Percentiles rank a stretch among this genome's conserved stretches.
These are phyloP conservation scores for Panurus biarmicus DNA, from an alignment of 2,113 vertebrate species.

Conservation along the genomic window DNA sequence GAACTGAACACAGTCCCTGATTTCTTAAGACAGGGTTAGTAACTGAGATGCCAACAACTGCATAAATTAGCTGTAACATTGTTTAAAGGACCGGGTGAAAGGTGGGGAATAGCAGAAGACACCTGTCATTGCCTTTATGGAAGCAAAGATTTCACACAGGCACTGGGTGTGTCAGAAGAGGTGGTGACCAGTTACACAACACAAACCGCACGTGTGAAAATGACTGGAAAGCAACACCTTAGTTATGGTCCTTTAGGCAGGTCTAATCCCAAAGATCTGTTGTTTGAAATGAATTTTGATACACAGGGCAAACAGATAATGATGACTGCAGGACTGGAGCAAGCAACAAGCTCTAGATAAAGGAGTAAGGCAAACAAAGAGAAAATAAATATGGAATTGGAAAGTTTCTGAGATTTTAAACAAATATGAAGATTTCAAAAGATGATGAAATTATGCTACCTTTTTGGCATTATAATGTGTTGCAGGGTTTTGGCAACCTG, in stretches of 20 bases:
- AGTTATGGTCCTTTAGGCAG: neutral
- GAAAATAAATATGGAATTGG: neutral
- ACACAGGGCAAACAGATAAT: neutral
- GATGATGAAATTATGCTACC: neutral
- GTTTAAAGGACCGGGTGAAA: neutral
- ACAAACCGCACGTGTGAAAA: accelerated
- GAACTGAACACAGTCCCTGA: neutral
- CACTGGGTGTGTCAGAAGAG: neutral
- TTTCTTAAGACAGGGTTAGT: neutral
- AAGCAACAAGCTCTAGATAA: neutral
- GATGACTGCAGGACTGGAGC: neutral
- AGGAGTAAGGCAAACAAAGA: neutral
- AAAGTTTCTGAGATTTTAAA: neutral
- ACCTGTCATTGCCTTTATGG: neutral
- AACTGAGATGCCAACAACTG: neutral
- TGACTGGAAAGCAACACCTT: neutral
- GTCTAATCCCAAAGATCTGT: neutral
- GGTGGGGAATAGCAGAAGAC: neutral
- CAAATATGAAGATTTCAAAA: neutral
- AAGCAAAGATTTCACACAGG: neutral
- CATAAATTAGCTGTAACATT: neutral
- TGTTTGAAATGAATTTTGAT: neutral
- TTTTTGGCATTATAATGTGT: neutral
- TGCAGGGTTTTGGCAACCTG: neutral
- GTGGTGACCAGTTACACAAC: neutral